Conservation (phyloP, 2,888 invertebrate species). For the Leptarthrus brevirostris region DNA sequence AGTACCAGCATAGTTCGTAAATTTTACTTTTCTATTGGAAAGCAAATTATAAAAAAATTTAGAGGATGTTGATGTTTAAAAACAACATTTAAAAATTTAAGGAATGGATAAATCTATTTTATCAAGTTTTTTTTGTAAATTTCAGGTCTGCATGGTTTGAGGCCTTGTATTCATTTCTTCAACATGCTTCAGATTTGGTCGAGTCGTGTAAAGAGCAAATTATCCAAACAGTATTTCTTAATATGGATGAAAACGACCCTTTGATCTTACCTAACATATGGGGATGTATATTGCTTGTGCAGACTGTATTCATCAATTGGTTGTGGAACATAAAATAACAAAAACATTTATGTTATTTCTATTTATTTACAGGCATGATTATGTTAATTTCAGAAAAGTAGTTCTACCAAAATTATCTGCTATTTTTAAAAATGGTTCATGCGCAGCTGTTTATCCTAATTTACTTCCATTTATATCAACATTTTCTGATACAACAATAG, state of each 20-base stretch:
- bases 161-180: conserved; percentile 72
- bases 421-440: conserved; percentile 77
- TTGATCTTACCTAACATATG: conserved; percentile 76
- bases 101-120: too few species aligned
- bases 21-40: too few species aligned
- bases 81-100: too few species aligned
- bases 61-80: too few species aligned
- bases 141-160: conserved; percentile 76
- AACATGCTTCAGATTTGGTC: conserved; percentile 70
- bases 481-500: conserved; percentile 64
- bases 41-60: too few species aligned
- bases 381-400: conserved; percentile 79
- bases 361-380: conserved; percentile 60
- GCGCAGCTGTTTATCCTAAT: conserved; percentile 77
- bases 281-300: conserved; percentile 77
- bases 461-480: conserved; percentile 80
- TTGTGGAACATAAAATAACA: conserved; percentile 55
- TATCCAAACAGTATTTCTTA: conserved; percentile 71
- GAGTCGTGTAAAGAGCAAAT: conserved; percentile 70
- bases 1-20: too few species aligned
- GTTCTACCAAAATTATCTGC: conserved; percentile 78
- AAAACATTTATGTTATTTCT: conserved; percentile 12
- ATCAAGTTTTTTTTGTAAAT: background rate
- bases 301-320: conserved; percentile 70
- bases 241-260: conserved; percentile 78